These are phyloP conservation scores for Ivindomyrus marchei DNA, from an alignment of 2,113 vertebrate genomes.

Conservation along the genomic window DNA sequence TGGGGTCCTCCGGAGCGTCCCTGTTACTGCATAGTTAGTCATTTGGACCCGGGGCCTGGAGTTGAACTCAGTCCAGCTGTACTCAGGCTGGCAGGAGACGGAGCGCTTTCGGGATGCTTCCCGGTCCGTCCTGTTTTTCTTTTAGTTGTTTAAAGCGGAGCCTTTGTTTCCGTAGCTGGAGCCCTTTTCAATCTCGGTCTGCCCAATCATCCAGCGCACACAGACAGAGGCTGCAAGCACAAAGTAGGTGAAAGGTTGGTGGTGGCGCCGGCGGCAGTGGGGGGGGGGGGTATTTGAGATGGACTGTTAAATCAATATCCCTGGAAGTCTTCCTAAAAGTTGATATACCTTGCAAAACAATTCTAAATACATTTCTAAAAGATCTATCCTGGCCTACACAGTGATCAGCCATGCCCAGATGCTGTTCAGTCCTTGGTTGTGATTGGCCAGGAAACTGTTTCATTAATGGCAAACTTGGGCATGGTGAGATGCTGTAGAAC, in stretches of 20 bases:
- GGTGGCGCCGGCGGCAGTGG: too few species aligned
- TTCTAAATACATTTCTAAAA: not conserved
- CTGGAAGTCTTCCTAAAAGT: not conserved
- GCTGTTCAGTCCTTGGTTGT: not conserved
- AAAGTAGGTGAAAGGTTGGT: conserved; percentile 6
- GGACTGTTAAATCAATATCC: not conserved
- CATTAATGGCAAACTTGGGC: not conserved
- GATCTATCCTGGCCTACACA: not conserved
- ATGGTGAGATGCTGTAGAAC: not conserved
- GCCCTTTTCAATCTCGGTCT: conserved; percentile 86
- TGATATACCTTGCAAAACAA: not conserved
- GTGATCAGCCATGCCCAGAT: not conserved
- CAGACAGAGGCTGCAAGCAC: conserved; percentile 70
- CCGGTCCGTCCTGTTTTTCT: conserved; percentile 52
- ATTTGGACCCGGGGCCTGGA: not conserved
- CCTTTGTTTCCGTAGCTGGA: conserved; percentile 82
- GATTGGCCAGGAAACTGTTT: not conserved
- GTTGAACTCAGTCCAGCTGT: not conserved
- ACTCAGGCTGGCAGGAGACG: not conserved
- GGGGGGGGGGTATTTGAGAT: not conserved
- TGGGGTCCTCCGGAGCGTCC: not conserved
- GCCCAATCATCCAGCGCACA: conserved; percentile 90
- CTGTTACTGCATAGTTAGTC: not conserved
- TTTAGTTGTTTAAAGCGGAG: conserved; percentile 54
- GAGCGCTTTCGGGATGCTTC: conserved; percentile 31